Evolutionary conservation across 2,113 vertebrate species (phyloP).

Genomic region (Planiliza haematocheilus): DNA sequence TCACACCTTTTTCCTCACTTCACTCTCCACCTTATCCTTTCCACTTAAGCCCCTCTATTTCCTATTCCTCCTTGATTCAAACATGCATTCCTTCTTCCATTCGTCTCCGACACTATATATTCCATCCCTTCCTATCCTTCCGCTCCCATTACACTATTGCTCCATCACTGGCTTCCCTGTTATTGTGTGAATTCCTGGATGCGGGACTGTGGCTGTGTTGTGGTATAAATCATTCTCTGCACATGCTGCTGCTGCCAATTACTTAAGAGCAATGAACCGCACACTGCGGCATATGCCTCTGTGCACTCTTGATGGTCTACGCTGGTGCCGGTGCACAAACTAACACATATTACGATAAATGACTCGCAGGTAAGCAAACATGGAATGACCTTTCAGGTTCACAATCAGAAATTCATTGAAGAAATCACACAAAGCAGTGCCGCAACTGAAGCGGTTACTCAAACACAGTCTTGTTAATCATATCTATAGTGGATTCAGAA

Average conservation of each 20-base stretch:
- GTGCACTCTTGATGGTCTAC: neutral
- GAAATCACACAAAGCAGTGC: neutral
- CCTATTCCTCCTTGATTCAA: conserved; percentile 32
- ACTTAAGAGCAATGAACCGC: conserved; percentile 63
- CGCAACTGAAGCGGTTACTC: neutral
- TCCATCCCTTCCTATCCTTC: conserved; percentile 28
- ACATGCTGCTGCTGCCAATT: conserved; percentile 61
- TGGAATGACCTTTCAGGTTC: neutral
- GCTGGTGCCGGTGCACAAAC: neutral
- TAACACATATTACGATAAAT: neutral
- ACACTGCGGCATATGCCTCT: conserved; percentile 11
- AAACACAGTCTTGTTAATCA: neutral
- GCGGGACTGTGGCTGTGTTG: conserved; percentile 46
- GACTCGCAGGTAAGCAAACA: conserved; percentile 2
- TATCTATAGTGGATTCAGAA: too few species aligned
- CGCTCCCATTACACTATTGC: conserved; percentile 27
- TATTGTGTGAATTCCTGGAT: conserved; percentile 44
- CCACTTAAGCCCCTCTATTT: conserved; percentile 33
- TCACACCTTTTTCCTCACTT: conserved; percentile 26
- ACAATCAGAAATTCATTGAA: neutral
- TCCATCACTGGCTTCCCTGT: conserved; percentile 31
- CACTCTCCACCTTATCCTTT: conserved; percentile 13
- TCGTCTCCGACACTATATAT: conserved; percentile 33
- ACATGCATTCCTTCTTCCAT: conserved; percentile 20
- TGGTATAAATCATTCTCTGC: conserved; percentile 62